Conservation (phyloP, 2,888 invertebrate species). For the Latrodectus elegans region DNA sequence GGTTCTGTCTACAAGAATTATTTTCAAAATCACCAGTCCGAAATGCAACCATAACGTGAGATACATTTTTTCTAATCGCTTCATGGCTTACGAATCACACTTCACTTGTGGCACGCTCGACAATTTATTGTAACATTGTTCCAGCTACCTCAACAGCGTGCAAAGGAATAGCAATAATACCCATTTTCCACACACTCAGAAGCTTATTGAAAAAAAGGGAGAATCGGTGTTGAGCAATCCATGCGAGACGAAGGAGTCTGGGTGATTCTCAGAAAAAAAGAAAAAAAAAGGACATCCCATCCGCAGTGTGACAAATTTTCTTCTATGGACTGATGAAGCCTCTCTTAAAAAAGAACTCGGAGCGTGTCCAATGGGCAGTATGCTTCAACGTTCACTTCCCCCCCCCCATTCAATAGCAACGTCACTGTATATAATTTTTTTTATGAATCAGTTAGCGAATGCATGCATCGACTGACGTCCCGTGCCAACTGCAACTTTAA, state of each 20-base stretch:
- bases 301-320: conserved; percentile 15
- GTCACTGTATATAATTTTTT: conserved; percentile 9
- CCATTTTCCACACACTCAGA: background rate
- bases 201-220: background rate
- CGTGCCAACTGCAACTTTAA: conserved; percentile 8
- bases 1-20: too few species aligned
- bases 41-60: too few species aligned
- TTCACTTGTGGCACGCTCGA: background rate
- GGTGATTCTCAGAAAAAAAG: background rate
- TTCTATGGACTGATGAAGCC: background rate
- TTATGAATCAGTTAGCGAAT: conserved; percentile 33
- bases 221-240: background rate
- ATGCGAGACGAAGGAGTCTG: background rate
- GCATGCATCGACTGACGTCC: conserved; percentile 7
- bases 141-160: background rate
- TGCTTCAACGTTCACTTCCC: background rate
- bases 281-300: conserved; percentile 15
- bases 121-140: conserved; percentile 1
- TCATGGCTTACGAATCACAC: background rate
- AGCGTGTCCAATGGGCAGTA: conserved; percentile 33
- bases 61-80: too few species aligned
- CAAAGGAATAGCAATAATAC: background rate
- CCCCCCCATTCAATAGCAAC: background rate
- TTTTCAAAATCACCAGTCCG: too few species aligned
- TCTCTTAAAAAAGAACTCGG: background rate